Percentiles rank a stretch among this genome's conserved stretches.
These are phyloP conservation scores for Cryptocephalus moraei DNA, from an alignment of 2,888 invertebrate species.

Conservation along the genomic window DNA sequence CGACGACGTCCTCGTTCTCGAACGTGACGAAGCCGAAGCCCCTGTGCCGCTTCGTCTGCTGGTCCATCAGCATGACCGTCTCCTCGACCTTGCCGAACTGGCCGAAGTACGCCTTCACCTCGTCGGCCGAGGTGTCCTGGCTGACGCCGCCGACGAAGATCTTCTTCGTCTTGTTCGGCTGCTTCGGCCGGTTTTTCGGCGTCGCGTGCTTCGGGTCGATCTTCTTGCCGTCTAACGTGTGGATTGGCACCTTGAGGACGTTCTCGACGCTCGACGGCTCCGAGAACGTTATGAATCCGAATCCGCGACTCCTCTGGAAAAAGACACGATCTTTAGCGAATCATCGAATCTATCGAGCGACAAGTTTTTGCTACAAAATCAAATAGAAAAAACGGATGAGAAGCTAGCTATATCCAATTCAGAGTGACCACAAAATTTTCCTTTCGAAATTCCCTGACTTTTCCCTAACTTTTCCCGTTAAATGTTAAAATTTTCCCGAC, in stretches of 20 bases:
- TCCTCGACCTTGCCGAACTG: constrained; percentile 87
- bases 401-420: no score
- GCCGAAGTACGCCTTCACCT: constrained; percentile 81
- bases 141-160: constrained; percentile 89
- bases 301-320: constrained; percentile 85
- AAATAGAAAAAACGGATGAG: no score
- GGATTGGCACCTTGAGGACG: constrained; percentile 81
- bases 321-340: constrained; percentile 1
- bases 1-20: constrained; percentile 84
- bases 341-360: no score
- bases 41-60: constrained; percentile 83
- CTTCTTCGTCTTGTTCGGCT: constrained; percentile 74
- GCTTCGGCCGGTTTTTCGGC: constrained; percentile 78
- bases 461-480: no score
- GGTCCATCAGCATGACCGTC: constrained; percentile 89
- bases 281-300: constrained; percentile 89
- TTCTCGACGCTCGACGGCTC: constrained; percentile 85
- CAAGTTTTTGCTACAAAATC: no score
- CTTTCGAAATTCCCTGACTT: no score
- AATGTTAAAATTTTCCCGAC: no score
- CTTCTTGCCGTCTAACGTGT: constrained; percentile 86
- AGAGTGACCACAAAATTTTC: no score
- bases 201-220: constrained; percentile 92
- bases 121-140: constrained; percentile 84
- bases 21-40: constrained; percentile 90